These are phyloP conservation scores for Cyprinella venusta DNA, from an alignment of 2,797 vertebrate species.

Conservation along the genomic window DNA sequence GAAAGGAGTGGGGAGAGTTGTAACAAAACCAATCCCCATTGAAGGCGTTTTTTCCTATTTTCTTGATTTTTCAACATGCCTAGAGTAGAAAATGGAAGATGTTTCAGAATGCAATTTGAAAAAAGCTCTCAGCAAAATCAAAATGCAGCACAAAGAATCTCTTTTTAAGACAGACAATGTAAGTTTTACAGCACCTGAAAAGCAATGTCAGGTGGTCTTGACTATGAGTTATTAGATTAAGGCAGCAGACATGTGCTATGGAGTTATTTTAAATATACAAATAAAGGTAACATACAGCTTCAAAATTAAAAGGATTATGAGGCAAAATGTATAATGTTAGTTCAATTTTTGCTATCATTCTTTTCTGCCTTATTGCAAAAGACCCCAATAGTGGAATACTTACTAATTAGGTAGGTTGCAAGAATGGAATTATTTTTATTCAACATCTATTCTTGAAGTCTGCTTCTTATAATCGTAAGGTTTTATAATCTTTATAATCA, in stretches of 20 bases:
- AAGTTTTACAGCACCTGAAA: not conserved
- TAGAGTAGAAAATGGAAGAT: not conserved
- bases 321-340: not conserved
- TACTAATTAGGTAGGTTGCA: not conserved
- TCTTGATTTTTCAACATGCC: slow-evolving; percentile 24
- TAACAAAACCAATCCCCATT: not conserved
- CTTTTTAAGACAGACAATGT: not conserved
- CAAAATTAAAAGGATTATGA: not conserved
- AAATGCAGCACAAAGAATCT: not conserved
- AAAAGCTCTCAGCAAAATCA: not conserved
- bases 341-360: no score
- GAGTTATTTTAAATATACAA: not conserved
- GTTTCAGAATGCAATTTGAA: not conserved
- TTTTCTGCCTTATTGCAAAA: not conserved
- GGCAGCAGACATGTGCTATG: not conserved
- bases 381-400: not conserved
- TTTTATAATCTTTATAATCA: not conserved
- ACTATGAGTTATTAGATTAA: not conserved
- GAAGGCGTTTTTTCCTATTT: not conserved
- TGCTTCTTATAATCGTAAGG: not conserved
- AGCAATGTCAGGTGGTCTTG: not conserved
- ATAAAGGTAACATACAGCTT: not conserved
- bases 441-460: not conserved
- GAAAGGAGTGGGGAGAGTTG: not conserved
- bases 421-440: not conserved